Base-by-base conservation (phyloP, 2,113 vertebrate species). In the Carlito syrichta region DNA sequence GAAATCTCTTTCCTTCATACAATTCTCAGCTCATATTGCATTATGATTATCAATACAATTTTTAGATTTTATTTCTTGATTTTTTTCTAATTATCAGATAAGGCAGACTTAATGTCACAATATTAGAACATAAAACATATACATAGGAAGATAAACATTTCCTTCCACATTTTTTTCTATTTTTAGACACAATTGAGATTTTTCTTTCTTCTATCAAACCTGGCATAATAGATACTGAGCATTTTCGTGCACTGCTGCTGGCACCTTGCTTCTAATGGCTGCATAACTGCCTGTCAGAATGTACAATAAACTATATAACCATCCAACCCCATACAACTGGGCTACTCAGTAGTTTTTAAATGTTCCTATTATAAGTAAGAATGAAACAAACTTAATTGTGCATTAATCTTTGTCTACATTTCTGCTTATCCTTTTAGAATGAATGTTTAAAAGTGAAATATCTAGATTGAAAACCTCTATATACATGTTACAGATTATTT, bases 361-460 rank as follows among this genome's bases (percentile, higher is more conserved):
- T n/a, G 90, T 86, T 83, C 43, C 89, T 94, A 40, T 91, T 96
- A 76, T 45, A 86, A 74, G 52, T 86, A 91, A 95, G 54, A 96
- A 95, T 79, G 68, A 38, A 76, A 76, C 43, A 38, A 89, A 94
- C 38, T 43, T 93, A 88, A 97, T 43, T 93, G 54, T 79, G 32
- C 88, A 96, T 96, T 96, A 82, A 95, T 97, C 86, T 94, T 62
- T 96, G 66, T 89, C 91, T 60, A 35, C 14, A 14, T 40, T 94
- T 38, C 11, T 79, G 43, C 60, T 73, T 56, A 74, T 94, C 93
- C 52, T 52, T 74, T 78, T 88, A 76, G 60, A 91, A 94, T 16
- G 30, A 38, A 58, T 86, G 35, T 30, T 86, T 48, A 86, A 63
- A 97, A 84, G 50, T 40, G 10, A 94, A 95, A 86, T 35, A 23